phyloP scores from a whole-genome alignment of 2,797 vertebrate species.

The Botia almorhae region DNA sequence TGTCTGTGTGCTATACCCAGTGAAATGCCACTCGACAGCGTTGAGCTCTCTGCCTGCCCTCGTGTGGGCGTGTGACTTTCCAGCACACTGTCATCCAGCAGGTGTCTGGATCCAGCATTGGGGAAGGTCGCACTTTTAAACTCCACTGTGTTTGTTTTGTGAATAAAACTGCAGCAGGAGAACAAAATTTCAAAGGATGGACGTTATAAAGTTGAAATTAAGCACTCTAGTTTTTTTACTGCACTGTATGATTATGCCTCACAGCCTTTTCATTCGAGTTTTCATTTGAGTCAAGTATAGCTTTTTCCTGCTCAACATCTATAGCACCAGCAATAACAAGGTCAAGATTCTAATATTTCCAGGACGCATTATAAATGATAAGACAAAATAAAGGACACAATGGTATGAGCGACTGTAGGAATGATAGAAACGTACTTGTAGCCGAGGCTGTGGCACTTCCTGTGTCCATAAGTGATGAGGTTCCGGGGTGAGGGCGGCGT shows the following conservation, averaged over 20 bases:
- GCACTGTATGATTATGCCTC: neutral
- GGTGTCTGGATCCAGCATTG: slow-evolving; percentile 93
- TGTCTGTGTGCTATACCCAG: slow-evolving; percentile 80
- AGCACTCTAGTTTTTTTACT: neutral
- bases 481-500: slow-evolving; percentile 94
- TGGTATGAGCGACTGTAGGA: too few relatives aligned
- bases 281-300: too few relatives aligned
- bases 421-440: slow-evolving; percentile 87
- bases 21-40: slow-evolving; percentile 96
- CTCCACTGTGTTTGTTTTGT: slow-evolving; percentile 95
- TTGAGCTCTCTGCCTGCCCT: slow-evolving; percentile 94
- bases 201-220: too few relatives aligned
- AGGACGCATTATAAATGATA: too few relatives aligned
- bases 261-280: too few relatives aligned
- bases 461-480: slow-evolving; percentile 91
- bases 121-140: slow-evolving; percentile 98
- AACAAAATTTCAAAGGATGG: neutral
- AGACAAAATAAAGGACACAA: too few relatives aligned
- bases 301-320: neutral
- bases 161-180: slow-evolving; percentile 86
- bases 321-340: neutral
- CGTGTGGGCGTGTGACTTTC: slow-evolving; percentile 91
- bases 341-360: too few relatives aligned
- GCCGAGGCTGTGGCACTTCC: slow-evolving; percentile 97
- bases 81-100: slow-evolving; percentile 97